Conservation (phyloP, 1,140 invertebrate species). For the Schmidtea mediterranea region DNA sequence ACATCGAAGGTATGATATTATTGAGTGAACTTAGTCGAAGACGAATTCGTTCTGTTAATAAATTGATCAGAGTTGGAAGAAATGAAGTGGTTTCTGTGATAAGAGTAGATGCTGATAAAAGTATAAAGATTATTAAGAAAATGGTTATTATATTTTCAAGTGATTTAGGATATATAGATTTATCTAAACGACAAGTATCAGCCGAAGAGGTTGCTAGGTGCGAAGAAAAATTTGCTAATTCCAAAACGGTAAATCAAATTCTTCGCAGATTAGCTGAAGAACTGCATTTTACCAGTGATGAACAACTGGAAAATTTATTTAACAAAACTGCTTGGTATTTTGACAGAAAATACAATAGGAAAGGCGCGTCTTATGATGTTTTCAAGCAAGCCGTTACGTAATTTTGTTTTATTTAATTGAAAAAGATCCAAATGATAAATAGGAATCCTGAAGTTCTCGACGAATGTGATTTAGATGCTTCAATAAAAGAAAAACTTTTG, state of each 20-base stretch:
- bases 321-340: slow-evolving; percentile 94
- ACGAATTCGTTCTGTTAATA: slow-evolving; percentile 95
- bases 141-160: slow-evolving; percentile 1
- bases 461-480: slow-evolving; percentile 72
- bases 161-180: slow-evolving; percentile 80
- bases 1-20: slow-evolving; percentile 62
- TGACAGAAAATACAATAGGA: slow-evolving; percentile 86
- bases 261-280: slow-evolving; percentile 82
- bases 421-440: no score
- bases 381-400: slow-evolving; percentile 92
- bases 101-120: slow-evolving; percentile 95
- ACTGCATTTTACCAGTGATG: slow-evolving; percentile 58
- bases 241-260: slow-evolving; percentile 48
- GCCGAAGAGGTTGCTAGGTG: slow-evolving; percentile 89
- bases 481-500: slow-evolving; percentile 65
- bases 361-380: slow-evolving; percentile 75
- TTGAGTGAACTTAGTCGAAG: slow-evolving; percentile 75
- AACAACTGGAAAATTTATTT: slow-evolving; percentile 76
- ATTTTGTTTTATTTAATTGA: slow-evolving; percentile 29
- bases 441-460: slow-evolving; percentile 43
- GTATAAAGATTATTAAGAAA: slow-evolving; percentile 25
- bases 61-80: slow-evolving; percentile 87
- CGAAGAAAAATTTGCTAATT: slow-evolving; percentile 81
- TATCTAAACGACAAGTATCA: slow-evolving; percentile 89
- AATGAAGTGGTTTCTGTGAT: slow-evolving; percentile 97